phyloP scores from a whole-genome alignment of 1,140 invertebrate genomes.

The Eubasilissa regina region DNA sequence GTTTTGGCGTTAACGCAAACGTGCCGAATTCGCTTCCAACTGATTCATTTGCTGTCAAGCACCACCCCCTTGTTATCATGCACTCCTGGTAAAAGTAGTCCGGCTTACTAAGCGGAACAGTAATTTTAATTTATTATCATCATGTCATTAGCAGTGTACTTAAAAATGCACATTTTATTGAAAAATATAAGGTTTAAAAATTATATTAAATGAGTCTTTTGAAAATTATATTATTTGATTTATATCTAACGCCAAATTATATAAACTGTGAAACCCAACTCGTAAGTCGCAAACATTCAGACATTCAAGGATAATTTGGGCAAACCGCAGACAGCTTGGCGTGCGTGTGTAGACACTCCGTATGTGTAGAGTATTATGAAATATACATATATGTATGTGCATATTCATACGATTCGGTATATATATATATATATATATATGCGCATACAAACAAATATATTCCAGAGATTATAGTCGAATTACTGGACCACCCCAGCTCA shows the following conservation, averaged over 20 bases:
- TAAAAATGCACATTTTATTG: too few relatives aligned
- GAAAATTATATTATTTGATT: too few relatives aligned
- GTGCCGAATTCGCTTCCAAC: constrained; percentile 49
- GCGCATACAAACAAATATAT: not conserved
- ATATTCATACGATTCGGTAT: not conserved
- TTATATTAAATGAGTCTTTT: too few relatives aligned
- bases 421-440: not conserved
- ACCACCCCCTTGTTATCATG: constrained; percentile 33
- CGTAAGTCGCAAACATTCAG: constrained; percentile 40
- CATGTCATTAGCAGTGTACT: too few relatives aligned
- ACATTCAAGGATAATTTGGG: constrained; percentile 52
- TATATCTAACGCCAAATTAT: too few relatives aligned
- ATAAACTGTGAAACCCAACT: constrained; percentile 3
- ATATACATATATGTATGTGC: not conserved
- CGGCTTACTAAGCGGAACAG: too few relatives aligned
- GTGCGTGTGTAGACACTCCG: not conserved
- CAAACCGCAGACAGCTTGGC: constrained; percentile 47
- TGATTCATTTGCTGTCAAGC: constrained; percentile 42
- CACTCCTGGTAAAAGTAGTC: not conserved
- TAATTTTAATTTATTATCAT: too few relatives aligned
- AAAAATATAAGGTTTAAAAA: too few relatives aligned
- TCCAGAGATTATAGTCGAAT: not conserved
- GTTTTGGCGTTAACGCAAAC: constrained; percentile 54
- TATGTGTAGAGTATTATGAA: not conserved
- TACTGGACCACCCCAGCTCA: not conserved